phyloP scores from a whole-genome alignment of 2,888 invertebrate species.

The Emmelina monodactyla region DNA sequence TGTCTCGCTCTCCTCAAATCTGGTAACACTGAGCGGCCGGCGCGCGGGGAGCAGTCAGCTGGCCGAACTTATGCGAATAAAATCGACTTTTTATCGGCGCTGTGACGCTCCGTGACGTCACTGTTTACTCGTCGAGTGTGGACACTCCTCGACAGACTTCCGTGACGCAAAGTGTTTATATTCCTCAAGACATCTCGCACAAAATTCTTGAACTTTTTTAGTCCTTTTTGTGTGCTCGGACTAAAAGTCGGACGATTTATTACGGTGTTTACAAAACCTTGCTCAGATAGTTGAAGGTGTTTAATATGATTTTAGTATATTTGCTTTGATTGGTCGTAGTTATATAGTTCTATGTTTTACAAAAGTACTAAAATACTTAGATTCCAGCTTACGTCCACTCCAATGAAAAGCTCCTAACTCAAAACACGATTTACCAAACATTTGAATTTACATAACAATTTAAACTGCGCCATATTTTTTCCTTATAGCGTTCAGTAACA shows the following conservation, averaged over 20 bases:
- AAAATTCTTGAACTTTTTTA: neutral
- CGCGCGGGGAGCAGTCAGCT: conserved; percentile 56
- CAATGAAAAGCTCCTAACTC: no score
- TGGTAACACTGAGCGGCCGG: conserved; percentile 40
- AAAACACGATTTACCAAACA: no score
- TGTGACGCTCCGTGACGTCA: conserved; percentile 65
- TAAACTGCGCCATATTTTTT: conserved; percentile 50
- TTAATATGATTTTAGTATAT: no score
- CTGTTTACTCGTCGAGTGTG: conserved; percentile 54
- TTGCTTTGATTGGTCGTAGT: no score
- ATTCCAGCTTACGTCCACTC: no score
- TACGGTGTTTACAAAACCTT: no score
- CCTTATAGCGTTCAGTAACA: conserved; percentile 37
- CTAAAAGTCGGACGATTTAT: no score
- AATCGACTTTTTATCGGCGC: conserved; percentile 65
- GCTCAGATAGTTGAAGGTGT: no score
- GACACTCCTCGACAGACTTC: conserved; percentile 34
- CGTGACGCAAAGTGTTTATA: conserved; percentile 23
- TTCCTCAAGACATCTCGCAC: neutral
- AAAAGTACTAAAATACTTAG: no score
- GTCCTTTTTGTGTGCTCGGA: neutral
- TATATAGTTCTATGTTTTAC: no score
- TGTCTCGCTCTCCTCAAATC: conserved; percentile 46
- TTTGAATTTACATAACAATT: conserved; percentile 1
- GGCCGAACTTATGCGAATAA: conserved; percentile 64